phyloP scores from a whole-genome alignment of 2,797 vertebrate species.

The Peromyscus nudipes region DNA sequence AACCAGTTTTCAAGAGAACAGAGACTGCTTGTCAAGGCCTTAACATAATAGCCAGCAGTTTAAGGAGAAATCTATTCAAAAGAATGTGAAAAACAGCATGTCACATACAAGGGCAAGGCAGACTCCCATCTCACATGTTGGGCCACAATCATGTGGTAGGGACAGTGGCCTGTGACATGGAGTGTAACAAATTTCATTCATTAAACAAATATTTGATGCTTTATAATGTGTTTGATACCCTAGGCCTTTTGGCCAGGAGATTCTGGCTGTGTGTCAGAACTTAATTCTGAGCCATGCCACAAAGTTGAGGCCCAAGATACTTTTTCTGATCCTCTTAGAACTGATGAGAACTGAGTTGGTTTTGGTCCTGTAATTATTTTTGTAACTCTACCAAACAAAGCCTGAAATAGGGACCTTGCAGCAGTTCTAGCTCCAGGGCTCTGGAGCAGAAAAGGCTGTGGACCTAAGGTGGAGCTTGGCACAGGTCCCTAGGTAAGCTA shows the following conservation, averaged over 20 bases:
- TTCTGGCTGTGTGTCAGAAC: neutral
- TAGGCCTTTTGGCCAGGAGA: neutral
- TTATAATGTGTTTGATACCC: neutral
- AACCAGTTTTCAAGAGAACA: neutral
- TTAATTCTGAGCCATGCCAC: neutral
- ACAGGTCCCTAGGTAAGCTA: neutral
- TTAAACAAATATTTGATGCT: neutral
- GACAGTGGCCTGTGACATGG: neutral
- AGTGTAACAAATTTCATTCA: neutral
- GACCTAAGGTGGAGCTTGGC: neutral
- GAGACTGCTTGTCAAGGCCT: neutral
- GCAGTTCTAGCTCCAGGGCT: neutral
- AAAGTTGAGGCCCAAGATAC: neutral
- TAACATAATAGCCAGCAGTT: neutral
- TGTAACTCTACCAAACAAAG: neutral
- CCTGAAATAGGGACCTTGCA: neutral
- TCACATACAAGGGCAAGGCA: neutral
- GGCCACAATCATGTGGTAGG: no score
- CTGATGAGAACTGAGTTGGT: neutral
- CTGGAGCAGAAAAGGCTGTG: neutral
- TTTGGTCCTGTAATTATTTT: neutral
- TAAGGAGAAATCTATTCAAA: neutral
- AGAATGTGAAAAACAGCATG: neutral
- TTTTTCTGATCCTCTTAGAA: conserved; percentile 32
- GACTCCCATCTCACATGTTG: neutral